Percentiles rank a stretch among this genome's conserved stretches.
These are phyloP conservation scores for Cyphomyrus discorhynchus DNA, from an alignment of 2,113 vertebrate genomes.

Conservation along the genomic window DNA sequence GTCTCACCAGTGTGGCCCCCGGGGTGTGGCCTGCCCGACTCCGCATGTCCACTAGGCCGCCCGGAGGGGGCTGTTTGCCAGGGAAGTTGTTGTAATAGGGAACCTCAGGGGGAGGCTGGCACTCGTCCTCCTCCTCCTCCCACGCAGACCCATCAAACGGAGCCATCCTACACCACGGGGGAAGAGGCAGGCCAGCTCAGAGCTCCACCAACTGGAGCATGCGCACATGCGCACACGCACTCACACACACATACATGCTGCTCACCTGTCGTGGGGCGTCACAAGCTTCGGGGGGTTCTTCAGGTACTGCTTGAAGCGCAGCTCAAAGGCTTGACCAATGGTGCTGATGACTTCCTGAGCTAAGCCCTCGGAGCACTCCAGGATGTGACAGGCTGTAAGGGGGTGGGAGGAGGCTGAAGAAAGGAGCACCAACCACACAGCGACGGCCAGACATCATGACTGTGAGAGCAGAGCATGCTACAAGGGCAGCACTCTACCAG, in stretches of 20 bases:
- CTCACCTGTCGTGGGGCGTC: conserved; percentile 88
- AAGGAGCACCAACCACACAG: background rate
- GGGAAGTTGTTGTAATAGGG: conserved; percentile 98
- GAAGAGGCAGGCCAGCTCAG: background rate
- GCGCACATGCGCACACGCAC: background rate
- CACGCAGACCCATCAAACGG: conserved; percentile 93
- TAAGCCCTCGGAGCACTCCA: conserved; percentile 90
- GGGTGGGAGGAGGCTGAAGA: background rate
- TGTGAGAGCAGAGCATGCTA: background rate
- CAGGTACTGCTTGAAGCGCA: conserved; percentile 97
- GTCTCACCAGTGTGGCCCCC: conserved; percentile 81
- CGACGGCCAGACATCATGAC: no score
- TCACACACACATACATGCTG: background rate
- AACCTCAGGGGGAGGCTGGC: conserved; percentile 72
- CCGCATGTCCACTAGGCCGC: conserved; percentile 88
- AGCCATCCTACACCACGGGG: conserved; percentile 72
- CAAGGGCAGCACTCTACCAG: background rate
- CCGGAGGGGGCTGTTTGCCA: conserved; percentile 88
- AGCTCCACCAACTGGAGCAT: background rate
- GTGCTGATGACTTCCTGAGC: conserved; percentile 98
- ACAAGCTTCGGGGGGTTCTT: conserved; percentile 96
- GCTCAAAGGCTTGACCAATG: conserved; percentile 92
- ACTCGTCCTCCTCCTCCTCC: conserved; percentile 86
- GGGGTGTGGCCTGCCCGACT: conserved; percentile 55
- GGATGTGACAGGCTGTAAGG: conserved; percentile 82